Conservation (phyloP, 2,888 invertebrate genomes). For the Petrophora chlorosata region DNA sequence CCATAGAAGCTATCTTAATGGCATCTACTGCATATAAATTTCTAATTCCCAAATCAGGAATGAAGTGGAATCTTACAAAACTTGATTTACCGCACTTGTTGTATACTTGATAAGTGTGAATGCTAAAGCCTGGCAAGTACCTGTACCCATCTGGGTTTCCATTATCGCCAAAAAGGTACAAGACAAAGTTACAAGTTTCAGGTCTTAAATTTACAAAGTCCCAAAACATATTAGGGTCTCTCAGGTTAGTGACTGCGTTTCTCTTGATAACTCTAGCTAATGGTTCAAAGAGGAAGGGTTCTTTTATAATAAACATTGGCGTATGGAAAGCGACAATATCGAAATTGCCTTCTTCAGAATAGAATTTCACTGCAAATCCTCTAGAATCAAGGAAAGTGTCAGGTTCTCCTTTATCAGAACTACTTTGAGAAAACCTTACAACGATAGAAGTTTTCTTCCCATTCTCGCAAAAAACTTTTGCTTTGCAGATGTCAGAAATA, state of each 20-base stretch:
- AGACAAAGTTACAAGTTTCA: slow-evolving; percentile 91
- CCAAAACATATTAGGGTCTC: slow-evolving; percentile 96
- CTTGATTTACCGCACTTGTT: slow-evolving; percentile 87
- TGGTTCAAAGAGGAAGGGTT: slow-evolving; percentile 93
- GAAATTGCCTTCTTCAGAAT: slow-evolving; percentile 94
- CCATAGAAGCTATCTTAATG: slow-evolving; percentile 84
- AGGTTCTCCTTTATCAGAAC: slow-evolving; percentile 92
- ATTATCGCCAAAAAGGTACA: slow-evolving; percentile 93
- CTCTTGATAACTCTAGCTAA: slow-evolving; percentile 97
- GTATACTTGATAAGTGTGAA: slow-evolving; percentile 94
- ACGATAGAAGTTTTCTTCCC: slow-evolving; percentile 91
- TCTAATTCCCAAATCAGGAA: slow-evolving; percentile 93
- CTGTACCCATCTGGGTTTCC: slow-evolving; percentile 95
- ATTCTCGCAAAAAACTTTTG: slow-evolving; percentile 87
- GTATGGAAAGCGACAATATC: slow-evolving; percentile 95
- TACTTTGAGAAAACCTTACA: slow-evolving; percentile 90
- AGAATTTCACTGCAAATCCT: slow-evolving; percentile 95
- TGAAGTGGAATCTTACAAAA: slow-evolving; percentile 94
- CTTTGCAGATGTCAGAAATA: slow-evolving; percentile 89
- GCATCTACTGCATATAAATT: slow-evolving; percentile 87
- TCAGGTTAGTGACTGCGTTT: slow-evolving; percentile 93
- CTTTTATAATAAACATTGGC: slow-evolving; percentile 94
- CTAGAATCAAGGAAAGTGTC: slow-evolving; percentile 94
- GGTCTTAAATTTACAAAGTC: slow-evolving; percentile 93
- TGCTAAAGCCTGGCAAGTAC: slow-evolving; percentile 96